Evolutionary conservation across 1,140 invertebrate species (phyloP), one percentile per base, ranked within the genome.

Genomic region (Popillia japonica): DNA sequence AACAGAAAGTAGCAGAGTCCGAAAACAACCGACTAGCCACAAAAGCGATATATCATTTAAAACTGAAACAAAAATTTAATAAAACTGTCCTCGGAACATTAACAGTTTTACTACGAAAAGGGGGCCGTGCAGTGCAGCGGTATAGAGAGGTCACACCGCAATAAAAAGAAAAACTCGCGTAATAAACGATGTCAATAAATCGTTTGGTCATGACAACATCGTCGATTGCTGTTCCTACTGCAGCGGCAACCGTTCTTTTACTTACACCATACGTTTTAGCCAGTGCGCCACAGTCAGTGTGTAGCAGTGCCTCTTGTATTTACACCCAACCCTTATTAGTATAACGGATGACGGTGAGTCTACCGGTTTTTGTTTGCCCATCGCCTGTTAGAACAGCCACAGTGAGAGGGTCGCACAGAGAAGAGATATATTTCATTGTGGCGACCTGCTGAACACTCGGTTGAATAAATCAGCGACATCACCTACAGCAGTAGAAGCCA

Each of bases 1-100:
- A 55, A 55, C 48, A n/a, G 14, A 55, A 55, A 55, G 14, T n/a
- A 55, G 14, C 48, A 6, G 17, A 17, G n/a, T 17, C 17, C 14
- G 48, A 55, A 55, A 55, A 55, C 14, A 55, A 55, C 88, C 75
- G 86, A 87, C 3, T 90, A 90, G 6, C 90, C 90, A 59, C n/a
- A 75, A 11, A 84, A 22, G 61, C 61, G 22, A 68, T 68, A 68
- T 68, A 68, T 68, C 61, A 68, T 68, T 68, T 68, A 68, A 68
- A 68, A 34, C 27, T 68, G 61, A 68, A 68, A 68, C 61, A 68
- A 68, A 68, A 68, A 68, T 68, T 68, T 68, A 68, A 68, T 68
- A 68, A 68, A 68, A 68, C 61, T 20, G 61, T 68, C 20, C 61
- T 68, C 61, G 61, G 61, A 68, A 68, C 61, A 68, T 68, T 68